phyloP scores from a whole-genome alignment of 2,888 invertebrate genomes.

The Synanthedon tipuliformis region DNA sequence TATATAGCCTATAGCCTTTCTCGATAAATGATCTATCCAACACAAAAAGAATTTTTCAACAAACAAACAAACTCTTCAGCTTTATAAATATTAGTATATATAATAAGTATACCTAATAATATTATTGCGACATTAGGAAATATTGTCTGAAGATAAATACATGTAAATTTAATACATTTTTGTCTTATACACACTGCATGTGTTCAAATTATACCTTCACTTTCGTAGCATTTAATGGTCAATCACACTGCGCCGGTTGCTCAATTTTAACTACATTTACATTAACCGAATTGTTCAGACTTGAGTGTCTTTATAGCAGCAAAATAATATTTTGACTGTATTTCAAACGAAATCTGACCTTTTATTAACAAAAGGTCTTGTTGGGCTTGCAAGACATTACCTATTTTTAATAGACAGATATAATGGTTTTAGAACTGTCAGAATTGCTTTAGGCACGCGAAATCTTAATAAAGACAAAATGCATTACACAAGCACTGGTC shows the following conservation, averaged over 20 bases:
- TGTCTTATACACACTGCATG: not conserved
- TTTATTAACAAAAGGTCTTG: not conserved
- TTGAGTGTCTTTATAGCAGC: not conserved
- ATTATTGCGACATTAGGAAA: too few relatives aligned
- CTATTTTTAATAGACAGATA: not conserved
- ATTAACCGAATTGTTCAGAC: slow-evolving; percentile 15
- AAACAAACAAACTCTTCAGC: too few relatives aligned
- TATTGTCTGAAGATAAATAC: slow-evolving; percentile 7
- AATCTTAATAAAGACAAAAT: not conserved
- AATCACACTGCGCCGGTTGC: slow-evolving; percentile 11
- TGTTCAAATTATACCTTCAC: slow-evolving; percentile 13
- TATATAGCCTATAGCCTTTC: too few relatives aligned
- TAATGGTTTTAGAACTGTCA: not conserved
- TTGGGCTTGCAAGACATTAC: not conserved
- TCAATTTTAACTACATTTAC: slow-evolving; percentile 9
- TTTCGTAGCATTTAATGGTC: slow-evolving; percentile 12
- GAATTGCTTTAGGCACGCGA: not conserved
- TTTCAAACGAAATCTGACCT: slow-evolving; percentile 1
- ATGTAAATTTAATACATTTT: not conserved
- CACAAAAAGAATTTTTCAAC: too few relatives aligned
- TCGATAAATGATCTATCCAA: too few relatives aligned
- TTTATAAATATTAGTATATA: too few relatives aligned
- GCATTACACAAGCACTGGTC: not conserved
- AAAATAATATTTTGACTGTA: not conserved
- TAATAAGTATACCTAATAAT: too few relatives aligned